Percentiles rank a stretch among this genome's conserved stretches.
These are phyloP conservation scores for Thripadectes ignobilis DNA, from an alignment of 2,797 vertebrate genomes.

Conservation along the genomic window DNA sequence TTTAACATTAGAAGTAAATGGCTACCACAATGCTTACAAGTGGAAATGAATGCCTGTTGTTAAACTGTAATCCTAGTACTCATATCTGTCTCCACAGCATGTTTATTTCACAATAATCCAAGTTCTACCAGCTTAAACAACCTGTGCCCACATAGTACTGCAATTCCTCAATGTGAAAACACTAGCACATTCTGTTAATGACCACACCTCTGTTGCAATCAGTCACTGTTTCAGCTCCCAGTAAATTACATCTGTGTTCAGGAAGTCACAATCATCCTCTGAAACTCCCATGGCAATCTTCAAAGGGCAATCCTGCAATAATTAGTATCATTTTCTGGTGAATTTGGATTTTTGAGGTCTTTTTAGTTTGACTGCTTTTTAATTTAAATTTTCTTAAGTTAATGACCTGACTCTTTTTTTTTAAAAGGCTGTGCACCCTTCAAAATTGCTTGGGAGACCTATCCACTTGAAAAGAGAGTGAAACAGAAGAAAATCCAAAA, in stretches of 20 bases:
- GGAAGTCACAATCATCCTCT: background rate
- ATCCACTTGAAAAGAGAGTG: background rate
- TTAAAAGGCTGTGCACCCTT: background rate
- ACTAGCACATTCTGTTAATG: background rate
- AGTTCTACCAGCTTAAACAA: background rate
- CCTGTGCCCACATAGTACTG: background rate
- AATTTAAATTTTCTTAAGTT: background rate
- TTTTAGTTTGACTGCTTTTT: background rate
- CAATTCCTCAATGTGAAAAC: background rate
- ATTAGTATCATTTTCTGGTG: background rate
- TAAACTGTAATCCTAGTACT: background rate
- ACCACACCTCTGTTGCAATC: constrained; percentile 5
- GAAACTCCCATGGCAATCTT: background rate
- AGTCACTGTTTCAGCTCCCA: background rate
- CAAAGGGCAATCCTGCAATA: background rate
- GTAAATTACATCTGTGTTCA: background rate
- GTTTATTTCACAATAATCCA: background rate
- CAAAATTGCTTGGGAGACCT: background rate
- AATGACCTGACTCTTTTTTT: background rate
- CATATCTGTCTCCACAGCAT: background rate
- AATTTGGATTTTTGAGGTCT: background rate
- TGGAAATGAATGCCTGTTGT: background rate
- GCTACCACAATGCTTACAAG: constrained; percentile 27
- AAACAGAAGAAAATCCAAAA: background rate
- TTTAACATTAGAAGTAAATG: constrained; percentile 17